Evolutionary conservation across 2,113 vertebrate species (phyloP), one percentile per base, ranked within the genome.

Genomic region (Gallinago jamesoni): DNA sequence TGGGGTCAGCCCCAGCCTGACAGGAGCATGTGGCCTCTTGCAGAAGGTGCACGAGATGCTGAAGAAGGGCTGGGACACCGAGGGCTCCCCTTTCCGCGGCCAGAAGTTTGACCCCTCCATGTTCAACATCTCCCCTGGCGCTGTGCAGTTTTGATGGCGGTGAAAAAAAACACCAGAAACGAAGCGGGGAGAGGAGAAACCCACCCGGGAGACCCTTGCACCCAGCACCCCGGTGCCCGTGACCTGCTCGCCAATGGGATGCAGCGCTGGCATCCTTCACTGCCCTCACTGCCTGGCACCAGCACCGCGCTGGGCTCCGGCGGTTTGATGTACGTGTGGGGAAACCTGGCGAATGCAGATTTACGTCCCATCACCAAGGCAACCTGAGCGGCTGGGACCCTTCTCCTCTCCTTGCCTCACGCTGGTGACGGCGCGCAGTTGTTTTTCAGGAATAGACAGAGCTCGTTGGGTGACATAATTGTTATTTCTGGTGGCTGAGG

Each of bases 21-120:
- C 1, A 0, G 64, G 33, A 28, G 24, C 83, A 59, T 82, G 64
- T 7, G 82, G 37, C 85, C 30, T 93, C 39, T 87, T 81, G 62
- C 97, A 99, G 99, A 99, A 99, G 97, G 99, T 99, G 82, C 99
- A 99, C 2, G 99, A 99, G 53, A 99, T 99, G 99, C 98, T 99
- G 97, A 99, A 99, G 98, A 99, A 99, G 94, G 99, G 99, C 96
- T 99, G 99, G 99, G 99, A 99, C 62, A 99, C 99, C 1, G 99
- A 99, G 77, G 99, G 99, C 20, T 99, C 99, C 1, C 99, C 99
- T 0, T 99, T 99, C 97, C 99, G 95, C 7, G 99, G 99, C 75
- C 99, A 99, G 97, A 97, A 98, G 92, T 99, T 99, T 43, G 99
- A 99, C 97, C 99, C 99, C 0, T 97, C 99, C 98, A 98, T 99